Percentiles rank a stretch among this genome's conserved stretches.
Evolutionary conservation across 2,797 vertebrate genomes (phyloP).

Genomic region (Trachops cirrhosus): DNA sequence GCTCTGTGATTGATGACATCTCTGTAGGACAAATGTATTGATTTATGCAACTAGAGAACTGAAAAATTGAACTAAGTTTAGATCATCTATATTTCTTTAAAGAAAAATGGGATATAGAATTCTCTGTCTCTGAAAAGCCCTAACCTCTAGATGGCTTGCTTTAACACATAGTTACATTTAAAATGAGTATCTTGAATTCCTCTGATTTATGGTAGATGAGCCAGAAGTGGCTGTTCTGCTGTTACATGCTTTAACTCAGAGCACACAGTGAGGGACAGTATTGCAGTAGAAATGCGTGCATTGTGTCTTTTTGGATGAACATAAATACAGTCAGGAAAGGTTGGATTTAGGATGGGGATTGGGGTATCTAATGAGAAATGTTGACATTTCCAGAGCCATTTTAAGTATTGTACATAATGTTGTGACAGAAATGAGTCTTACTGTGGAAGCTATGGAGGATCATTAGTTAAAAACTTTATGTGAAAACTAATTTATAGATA

Average conservation of each 20-base stretch:
- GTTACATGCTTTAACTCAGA: not conserved
- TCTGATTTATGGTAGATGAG: not conserved
- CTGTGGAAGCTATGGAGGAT: not conserved
- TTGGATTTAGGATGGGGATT: not conserved
- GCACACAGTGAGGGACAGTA: not conserved
- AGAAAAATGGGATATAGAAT: not conserved
- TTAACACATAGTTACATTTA: not conserved
- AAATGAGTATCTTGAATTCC: not conserved
- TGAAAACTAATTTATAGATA: slow-evolving; percentile 9
- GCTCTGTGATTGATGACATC: not conserved
- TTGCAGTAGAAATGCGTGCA: not conserved
- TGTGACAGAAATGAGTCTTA: not conserved
- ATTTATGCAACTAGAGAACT: not conserved
- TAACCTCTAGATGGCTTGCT: not conserved
- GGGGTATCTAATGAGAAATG: not conserved
- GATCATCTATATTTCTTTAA: not conserved
- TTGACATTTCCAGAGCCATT: not conserved
- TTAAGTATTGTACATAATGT: not conserved
- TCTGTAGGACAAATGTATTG: not conserved
- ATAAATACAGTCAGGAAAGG: not conserved
- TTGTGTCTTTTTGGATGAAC: not conserved
- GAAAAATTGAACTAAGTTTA: not conserved
- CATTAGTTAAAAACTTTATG: not conserved
- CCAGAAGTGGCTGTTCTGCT: not conserved
- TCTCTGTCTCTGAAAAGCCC: not conserved